Evolutionary conservation across 2,888 invertebrate genomes (phyloP).

Genomic region (Cylindroiulus punctatus): DNA sequence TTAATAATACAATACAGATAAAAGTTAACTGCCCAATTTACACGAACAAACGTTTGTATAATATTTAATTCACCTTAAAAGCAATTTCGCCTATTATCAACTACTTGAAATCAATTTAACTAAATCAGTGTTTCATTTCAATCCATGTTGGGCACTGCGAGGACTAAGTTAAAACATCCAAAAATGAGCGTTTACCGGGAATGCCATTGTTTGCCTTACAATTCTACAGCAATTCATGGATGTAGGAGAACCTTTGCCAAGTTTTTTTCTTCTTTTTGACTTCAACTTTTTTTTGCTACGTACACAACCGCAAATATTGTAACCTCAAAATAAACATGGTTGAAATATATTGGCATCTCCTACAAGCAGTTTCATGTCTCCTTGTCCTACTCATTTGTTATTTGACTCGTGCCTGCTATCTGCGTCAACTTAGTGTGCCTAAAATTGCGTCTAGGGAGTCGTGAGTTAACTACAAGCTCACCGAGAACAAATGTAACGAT

Average conservation of each 20-base stretch:
- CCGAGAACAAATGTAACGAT: conserved; percentile 13
- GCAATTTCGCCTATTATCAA: too few species aligned
- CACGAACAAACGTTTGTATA: too few species aligned
- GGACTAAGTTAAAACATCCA: not conserved
- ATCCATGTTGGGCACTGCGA: not conserved
- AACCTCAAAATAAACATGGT: conserved; percentile 14
- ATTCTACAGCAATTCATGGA: not conserved
- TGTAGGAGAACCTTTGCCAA: conserved; percentile 14
- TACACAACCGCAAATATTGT: conserved; percentile 7
- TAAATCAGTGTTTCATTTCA: not conserved
- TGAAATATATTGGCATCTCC: conserved; percentile 38
- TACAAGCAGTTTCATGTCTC: conserved; percentile 42
- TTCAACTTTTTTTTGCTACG: not conserved
- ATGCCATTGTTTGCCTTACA: not conserved
- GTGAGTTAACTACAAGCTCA: conserved; percentile 22
- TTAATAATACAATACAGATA: too few species aligned
- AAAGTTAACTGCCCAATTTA: too few species aligned
- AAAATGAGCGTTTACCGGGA: conserved; percentile 2
- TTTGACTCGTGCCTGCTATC: conserved; percentile 34
- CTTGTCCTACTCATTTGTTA: conserved; percentile 34
- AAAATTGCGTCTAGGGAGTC: conserved; percentile 21
- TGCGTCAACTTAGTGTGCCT: conserved; percentile 29
- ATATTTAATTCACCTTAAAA: too few species aligned
- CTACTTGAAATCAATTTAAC: not conserved
- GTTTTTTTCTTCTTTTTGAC: not conserved